These are phyloP conservation scores for Tenthredo livida DNA, from an alignment of 2,888 invertebrate genomes.

Conservation along the genomic window DNA sequence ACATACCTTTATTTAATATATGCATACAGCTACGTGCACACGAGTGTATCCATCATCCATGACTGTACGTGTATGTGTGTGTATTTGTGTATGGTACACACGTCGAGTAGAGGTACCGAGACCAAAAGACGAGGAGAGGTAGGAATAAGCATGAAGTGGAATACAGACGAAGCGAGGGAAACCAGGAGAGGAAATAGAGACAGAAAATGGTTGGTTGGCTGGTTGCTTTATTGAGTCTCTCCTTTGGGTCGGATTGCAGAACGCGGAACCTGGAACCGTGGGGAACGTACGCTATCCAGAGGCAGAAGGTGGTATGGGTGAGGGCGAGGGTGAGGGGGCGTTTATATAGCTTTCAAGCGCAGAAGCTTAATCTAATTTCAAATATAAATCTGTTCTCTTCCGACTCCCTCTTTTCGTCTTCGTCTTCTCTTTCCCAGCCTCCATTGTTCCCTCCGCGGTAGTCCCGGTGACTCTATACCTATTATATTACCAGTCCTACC, in stretches of 20 bases:
- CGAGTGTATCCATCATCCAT: slow-evolving; percentile 1
- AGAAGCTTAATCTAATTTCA: slow-evolving; percentile 78
- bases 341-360: slow-evolving; percentile 78
- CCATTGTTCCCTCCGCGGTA: slow-evolving; percentile 43
- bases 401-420: slow-evolving; percentile 62
- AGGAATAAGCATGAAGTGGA: slow-evolving; percentile 33
- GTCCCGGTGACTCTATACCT: slow-evolving; percentile 15
- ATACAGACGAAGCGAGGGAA: slow-evolving; percentile 1
- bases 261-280: slow-evolving; percentile 62
- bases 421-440: slow-evolving; percentile 57
- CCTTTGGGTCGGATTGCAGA: slow-evolving; percentile 70
- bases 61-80: not conserved
- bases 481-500: slow-evolving; percentile 16
- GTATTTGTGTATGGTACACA: not conserved
- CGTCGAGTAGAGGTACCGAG: slow-evolving; percentile 52
- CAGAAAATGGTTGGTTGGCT: slow-evolving; percentile 64
- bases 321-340: slow-evolving; percentile 67
- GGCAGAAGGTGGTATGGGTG: slow-evolving; percentile 52
- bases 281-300: slow-evolving; percentile 44
- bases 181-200: slow-evolving; percentile 63
- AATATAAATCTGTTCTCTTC: slow-evolving; percentile 77
- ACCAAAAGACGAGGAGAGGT: slow-evolving; percentile 53
- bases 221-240: slow-evolving; percentile 76
- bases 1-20: not conserved
- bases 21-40: not conserved